Evolutionary conservation across 1,140 invertebrate species (phyloP), one percentile per base, ranked within the genome.

Genomic region (Apis laboriosa): DNA sequence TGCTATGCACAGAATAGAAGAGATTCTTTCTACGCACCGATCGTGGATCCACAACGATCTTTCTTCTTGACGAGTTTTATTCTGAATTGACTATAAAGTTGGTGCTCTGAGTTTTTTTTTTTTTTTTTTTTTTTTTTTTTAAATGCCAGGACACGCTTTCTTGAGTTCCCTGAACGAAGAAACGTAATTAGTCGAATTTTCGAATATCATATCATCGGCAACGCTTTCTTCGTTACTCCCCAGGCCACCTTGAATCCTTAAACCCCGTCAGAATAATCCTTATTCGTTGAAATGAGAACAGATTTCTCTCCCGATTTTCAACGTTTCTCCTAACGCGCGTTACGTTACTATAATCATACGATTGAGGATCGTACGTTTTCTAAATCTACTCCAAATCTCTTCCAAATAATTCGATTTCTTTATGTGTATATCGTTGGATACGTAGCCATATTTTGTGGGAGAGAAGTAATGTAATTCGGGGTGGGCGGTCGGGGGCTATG

Each of bases 401-500:
- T 58, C 21, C 28, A 53, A 12, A 60, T 13, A 24, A 9, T 67
- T 55, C 56, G 7, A 58, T 15, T 53, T 49, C 60, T 84, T 90
- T 93, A 94, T 83, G 92, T 92, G 81, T 91, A 94, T 91, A 94
- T 92, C 60, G 89, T 92, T 72, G 93, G 92, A 86, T 94, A 94
- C 34, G 92, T 93, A 73, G 90, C 92, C 86, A 94, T 93, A 75
- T 92, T 93, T 85, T 94, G 93, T 75, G 93, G 93, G 70, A 94
- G 92, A 72, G 92, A 91, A 77, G 93, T 94, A 84, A 94, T 90
- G 85, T 94, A 94, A 82, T 92, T 94, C 66, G 93, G 93, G 72
- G 94, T 94, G n/a, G 93, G 93, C 72, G 93, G 93, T 88, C 93
- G 92, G 91, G 93, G 93, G 90, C 93, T 94, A 76, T 94, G 94